These are phyloP conservation scores for Carlito syrichta DNA, from an alignment of 2,113 vertebrate species.

Conservation along the genomic window DNA sequence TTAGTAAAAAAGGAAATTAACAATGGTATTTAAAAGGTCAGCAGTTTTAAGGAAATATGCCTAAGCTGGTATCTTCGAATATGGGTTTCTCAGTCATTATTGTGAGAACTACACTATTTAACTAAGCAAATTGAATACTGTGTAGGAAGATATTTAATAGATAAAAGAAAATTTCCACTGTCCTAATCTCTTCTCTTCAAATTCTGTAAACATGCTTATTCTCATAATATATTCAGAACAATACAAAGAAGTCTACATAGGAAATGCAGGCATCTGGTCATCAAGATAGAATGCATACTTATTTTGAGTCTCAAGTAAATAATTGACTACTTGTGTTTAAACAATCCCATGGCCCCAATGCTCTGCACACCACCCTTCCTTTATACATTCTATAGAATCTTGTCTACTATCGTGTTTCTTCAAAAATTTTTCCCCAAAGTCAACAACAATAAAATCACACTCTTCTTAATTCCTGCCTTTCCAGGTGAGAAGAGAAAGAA, in stretches of 20 bases:
- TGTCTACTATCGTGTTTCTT: neutral
- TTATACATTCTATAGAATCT: neutral
- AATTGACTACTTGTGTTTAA: no score
- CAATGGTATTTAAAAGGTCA: neutral
- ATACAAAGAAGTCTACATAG: neutral
- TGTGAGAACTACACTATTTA: neutral
- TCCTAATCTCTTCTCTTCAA: neutral
- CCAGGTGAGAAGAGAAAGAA: neutral
- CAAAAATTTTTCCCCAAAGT: neutral
- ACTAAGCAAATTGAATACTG: neutral
- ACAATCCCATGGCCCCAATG: neutral
- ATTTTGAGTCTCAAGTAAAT: neutral
- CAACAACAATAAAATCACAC: neutral
- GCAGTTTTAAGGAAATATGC: neutral
- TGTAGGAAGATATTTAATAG: neutral
- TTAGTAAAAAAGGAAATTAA: neutral
- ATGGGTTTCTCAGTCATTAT: neutral
- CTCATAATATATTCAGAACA: neutral
- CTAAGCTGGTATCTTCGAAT: neutral
- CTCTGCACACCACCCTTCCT: neutral
- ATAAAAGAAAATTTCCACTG: neutral
- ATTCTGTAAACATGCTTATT: neutral
- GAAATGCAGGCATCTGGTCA: neutral
- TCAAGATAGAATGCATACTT: neutral
- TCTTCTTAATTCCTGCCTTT: neutral